Percentiles rank a stretch among this genome's conserved stretches.
These are phyloP conservation scores for Charina bottae DNA, from an alignment of 2,113 vertebrate species.

Conservation along the genomic window DNA sequence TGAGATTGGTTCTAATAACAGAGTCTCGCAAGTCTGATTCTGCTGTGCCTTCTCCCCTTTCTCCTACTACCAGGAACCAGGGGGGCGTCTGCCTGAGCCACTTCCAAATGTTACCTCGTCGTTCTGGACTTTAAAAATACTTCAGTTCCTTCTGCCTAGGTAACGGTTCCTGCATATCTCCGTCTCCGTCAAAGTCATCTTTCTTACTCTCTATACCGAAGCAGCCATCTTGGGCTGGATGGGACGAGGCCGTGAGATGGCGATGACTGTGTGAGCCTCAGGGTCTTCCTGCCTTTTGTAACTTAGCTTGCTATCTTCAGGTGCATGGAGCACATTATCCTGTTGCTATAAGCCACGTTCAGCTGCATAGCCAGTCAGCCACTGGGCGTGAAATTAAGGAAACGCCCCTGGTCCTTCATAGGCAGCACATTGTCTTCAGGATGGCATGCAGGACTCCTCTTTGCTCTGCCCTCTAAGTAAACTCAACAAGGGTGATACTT, in stretches of 20 bases:
- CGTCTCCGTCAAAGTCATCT: not conserved
- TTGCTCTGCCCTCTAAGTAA: not conserved
- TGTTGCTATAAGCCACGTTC: not conserved
- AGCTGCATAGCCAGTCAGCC: not conserved
- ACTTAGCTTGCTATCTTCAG: not conserved
- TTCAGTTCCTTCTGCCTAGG: not conserved
- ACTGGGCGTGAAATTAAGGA: not conserved
- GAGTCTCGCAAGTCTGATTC: not conserved
- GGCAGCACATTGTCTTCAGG: not conserved
- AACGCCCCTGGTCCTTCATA: not conserved
- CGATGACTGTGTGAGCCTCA: not conserved
- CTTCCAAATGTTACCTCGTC: not conserved
- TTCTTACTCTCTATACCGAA: not conserved
- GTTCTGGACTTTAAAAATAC: not conserved
- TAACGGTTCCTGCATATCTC: not conserved
- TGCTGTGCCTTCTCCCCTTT: not conserved
- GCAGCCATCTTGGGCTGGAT: not conserved
- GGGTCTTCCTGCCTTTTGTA: not conserved
- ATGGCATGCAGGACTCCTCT: not conserved
- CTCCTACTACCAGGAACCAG: not conserved
- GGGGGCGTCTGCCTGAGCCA: not conserved
- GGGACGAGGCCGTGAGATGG: not conserved
- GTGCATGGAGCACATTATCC: not conserved
- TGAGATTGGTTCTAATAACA: not conserved
- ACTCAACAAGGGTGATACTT: too few species aligned